A percentile compares a stretch with the other conserved stretches of the same genome.
Conservation (phyloP, 2,113 vertebrate genomes). For the Strix aluco region DNA sequence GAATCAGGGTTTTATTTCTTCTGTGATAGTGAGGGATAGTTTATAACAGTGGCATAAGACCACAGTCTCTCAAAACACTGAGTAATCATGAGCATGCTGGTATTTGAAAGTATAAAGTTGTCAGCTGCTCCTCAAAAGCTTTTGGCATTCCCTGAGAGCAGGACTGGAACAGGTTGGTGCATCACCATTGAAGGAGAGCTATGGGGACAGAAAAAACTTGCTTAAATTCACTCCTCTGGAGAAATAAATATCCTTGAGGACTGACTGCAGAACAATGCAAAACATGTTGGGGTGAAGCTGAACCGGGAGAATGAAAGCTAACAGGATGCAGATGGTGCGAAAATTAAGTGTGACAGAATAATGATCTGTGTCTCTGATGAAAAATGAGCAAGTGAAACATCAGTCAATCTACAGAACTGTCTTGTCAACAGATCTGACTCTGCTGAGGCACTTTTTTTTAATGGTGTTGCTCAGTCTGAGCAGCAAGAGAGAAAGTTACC, state of each 20-base stretch:
- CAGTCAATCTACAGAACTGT: neutral
- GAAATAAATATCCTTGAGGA: slow-evolving; percentile 20
- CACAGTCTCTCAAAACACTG: neutral
- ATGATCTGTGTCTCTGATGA: slow-evolving; percentile 2
- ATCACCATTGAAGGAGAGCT: neutral
- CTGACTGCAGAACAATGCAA: neutral
- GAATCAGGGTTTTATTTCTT: neutral
- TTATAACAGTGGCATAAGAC: neutral
- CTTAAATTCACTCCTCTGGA: neutral
- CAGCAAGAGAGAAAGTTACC: neutral
- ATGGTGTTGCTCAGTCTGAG: neutral
- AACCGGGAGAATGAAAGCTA: slow-evolving; percentile 22
- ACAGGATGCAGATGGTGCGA: slow-evolving; percentile 59
- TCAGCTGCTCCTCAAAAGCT: neutral
- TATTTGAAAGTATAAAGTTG: neutral
- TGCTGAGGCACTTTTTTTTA: neutral
- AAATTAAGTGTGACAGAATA: slow-evolving; percentile 22
- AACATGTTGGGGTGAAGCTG: neutral
- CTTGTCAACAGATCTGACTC: slow-evolving; percentile 8
- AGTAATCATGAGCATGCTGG: neutral
- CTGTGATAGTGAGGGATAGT: neutral
- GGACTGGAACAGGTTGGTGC: neutral
- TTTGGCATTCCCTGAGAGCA: neutral
- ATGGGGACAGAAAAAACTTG: neutral
- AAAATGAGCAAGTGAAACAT: slow-evolving; percentile 29